Evolutionary conservation across 2,888 invertebrate genomes (phyloP), one percentile per base, ranked within the genome.

Genomic region (Chloroclysta siterata): DNA sequence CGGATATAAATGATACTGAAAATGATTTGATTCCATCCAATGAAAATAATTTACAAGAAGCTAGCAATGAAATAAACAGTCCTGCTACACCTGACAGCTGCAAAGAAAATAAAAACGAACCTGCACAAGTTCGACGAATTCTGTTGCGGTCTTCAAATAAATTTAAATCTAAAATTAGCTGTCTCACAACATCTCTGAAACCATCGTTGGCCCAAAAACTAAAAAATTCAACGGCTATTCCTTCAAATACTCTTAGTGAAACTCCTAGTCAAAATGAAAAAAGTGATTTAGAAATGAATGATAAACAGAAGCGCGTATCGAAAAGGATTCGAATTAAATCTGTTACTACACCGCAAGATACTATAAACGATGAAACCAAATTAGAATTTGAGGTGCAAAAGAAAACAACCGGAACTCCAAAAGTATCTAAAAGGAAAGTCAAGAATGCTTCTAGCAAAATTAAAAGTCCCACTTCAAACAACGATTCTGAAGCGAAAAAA

Each of bases 111-210:
- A 73, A 77, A 55, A 71, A 53, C 17, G 62, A 64, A 11, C 11
- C 58, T 51, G 48, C 51, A 17, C 56, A 66, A 4, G 68, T 72
- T 65, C 81, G 82, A 22, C 78, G 82, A 11, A 84, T 83, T 63
- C 60, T 82, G 33, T 68, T 87, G 54, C 76, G 83, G 54, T 83
- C 88, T 14, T 83, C 83, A 17, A 83, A 83, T 68, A 81, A 78
- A 66, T 50, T 77, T 41, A 66, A 71, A 47, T 39, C 56, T 15
- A 60, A 72, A 53, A 51, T 51, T 28, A 54, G 10, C 44, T 47
- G 14, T 53, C 59, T 47, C 0, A 39, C 59, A 5, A 4, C 46
- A 14, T 52, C 63, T 17, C 60, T 65, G 36, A 64, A 68, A 2
- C 22, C 62, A 44, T 17, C 47, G 14, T 50, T 60, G 22, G 71